Evolutionary conservation across 2,888 invertebrate species (phyloP), one percentile per base, ranked within the genome.

Genomic region (Embidobia sp.): DNA sequence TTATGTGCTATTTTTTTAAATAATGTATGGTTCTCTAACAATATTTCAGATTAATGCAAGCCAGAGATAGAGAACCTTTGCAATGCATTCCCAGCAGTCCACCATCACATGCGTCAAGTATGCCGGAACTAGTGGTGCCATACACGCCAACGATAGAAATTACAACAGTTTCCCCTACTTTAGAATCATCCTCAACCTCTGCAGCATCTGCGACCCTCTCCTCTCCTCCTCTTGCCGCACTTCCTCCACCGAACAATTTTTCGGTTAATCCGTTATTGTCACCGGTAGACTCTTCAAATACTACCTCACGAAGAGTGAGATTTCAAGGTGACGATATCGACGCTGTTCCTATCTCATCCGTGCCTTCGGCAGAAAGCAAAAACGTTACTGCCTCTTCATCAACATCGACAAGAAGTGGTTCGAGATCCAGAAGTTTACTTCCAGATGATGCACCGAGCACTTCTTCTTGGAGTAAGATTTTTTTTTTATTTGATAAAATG

Each of bases 11-110:
- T n/a, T n/a, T n/a, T n/a, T n/a, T n/a, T 22, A 22, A 22, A 22
- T 22, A 22, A 22, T 22, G 22, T 22, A 6, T 22, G 6, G 3
- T 22, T 4, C 6, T 22, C 22, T 22, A 4, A 6, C 3, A 22
- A 22, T 11, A 19, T 91, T 90, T 6, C 81, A 91, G 91, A 80
- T 85, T 92, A 40, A 88, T 92, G 79, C 90, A 90, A 73, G 92
- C 91, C 1, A 88, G 91, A 80, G 93, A 93, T 67, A 89, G 90
- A 61, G 92, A 93, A 53, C 92, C 93, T 3, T 90, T 93, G 31
- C 86, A 87, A n/a, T 89, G 88, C 79, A 83, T 86, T 18, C 88
- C 85, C 19, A 87, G 82, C 51, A 81, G 81, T 67, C 82, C 88
- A 31, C 90, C 90, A 51, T 88, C 89, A 27, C 91, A 91, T 79